Base-by-base conservation (phyloP, 1,140 invertebrate genomes). In the Psilanteris sp. region DNA sequence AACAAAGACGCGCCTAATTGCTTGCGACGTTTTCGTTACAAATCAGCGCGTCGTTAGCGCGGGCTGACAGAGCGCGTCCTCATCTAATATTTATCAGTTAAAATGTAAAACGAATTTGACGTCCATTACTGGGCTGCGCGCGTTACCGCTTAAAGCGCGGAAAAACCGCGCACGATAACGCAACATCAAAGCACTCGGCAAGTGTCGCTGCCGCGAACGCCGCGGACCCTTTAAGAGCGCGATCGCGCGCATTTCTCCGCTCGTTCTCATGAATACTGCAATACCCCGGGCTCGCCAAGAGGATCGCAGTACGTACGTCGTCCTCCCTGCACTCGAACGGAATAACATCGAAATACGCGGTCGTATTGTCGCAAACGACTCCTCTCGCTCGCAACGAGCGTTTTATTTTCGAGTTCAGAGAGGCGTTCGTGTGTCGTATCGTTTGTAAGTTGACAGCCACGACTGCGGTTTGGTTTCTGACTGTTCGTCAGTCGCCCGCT, bases 361-460 rank as follows among this genome's bases (percentile, higher is more conserved):
- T 61, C 31, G 66, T 59, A 71, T 71, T 71, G 55, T 76, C 37
- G 52, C 57, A 14, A 39, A 62, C 18, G 41, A 64, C 72, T 68
- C 72, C 29, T 24, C 24, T 26, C 26, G 16, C 15, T 48, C 20
- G 20, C 32, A 34, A 52, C 36, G 22, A 2, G 29, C 31, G 29
- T 39, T 31, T 54, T 41, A 22, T 48, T 78, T 68, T 20, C 48
- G 34, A 54, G 62, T 46, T 59, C 34, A 62, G 67, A 54, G 43
- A 62, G 73, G 50, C 44, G 55, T 39, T 74, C 62, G 70, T 82
- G 80, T 81, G 79, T 81, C 80, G 81, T 83, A 83, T 83, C 79
- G 81, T 82, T 81, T 83, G 79, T 83, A 83, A 83, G 76, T 81
- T 81, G 80, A 81, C 80, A 82, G 82, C 79, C 81, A 80, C 67